Percentiles rank a stretch among this genome's conserved stretches.
These are phyloP conservation scores for Apogon talboti DNA, from an alignment of 2,797 vertebrate species.

Conservation along the genomic window DNA sequence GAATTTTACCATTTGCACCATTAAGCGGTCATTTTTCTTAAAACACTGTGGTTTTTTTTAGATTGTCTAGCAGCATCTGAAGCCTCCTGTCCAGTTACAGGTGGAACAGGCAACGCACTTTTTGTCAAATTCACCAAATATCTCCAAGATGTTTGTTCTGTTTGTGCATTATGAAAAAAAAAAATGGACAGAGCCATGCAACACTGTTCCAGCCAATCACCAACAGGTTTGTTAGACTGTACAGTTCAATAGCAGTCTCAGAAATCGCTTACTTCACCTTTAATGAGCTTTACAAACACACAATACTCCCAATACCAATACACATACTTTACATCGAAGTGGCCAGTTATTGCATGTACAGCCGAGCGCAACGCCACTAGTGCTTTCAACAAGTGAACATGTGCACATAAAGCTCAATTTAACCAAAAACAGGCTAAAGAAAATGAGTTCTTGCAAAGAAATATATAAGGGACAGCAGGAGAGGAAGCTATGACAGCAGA, in stretches of 20 bases:
- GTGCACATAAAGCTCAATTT: neutral
- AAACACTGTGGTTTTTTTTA: neutral
- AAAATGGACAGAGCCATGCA: no score
- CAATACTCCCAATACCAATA: no score
- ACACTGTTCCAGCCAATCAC: no score
- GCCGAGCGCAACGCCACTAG: neutral
- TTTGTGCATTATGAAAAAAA: no score
- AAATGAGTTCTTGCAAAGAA: neutral
- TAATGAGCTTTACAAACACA: no score
- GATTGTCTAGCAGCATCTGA: neutral
- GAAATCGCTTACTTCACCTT: no score
- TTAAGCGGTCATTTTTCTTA: neutral
- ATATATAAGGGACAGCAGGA: neutral
- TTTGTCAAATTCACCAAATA: no score
- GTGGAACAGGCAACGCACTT: no score
- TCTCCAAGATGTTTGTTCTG: no score
- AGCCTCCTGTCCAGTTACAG: no score
- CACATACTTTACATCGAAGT: neutral
- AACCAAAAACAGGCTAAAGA: neutral
- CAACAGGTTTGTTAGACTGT: no score
- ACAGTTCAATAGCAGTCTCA: no score
- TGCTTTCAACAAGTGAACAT: neutral
- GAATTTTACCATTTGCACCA: neutral
- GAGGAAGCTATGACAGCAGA: neutral
- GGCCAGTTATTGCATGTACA: neutral